A percentile compares a stretch with the other conserved stretches of the same genome.
Evolutionary conservation across 2,888 invertebrate genomes (phyloP).

Genomic region (Eudemis profundana): DNA sequence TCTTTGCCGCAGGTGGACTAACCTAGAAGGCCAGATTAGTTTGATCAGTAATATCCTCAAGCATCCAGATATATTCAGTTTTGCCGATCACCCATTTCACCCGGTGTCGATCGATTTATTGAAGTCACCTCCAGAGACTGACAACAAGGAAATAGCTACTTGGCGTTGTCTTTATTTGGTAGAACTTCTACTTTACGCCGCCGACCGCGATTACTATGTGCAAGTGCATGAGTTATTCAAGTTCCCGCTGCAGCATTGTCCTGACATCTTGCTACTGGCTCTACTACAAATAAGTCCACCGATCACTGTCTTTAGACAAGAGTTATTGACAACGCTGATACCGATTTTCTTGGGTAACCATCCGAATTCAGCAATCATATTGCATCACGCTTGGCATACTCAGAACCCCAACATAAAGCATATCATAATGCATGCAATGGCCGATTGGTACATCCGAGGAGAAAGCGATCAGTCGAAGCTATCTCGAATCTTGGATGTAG

Average conservation of each 20-base stretch:
- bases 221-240: slow-evolving; percentile 96
- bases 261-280: slow-evolving; percentile 96
- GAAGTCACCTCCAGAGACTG: slow-evolving; percentile 97
- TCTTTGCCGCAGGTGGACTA: slow-evolving; percentile 96
- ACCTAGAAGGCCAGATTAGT: slow-evolving; percentile 96
- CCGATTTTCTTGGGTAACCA: slow-evolving; percentile 98
- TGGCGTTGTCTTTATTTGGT: slow-evolving; percentile 98
- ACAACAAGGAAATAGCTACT: slow-evolving; percentile 96
- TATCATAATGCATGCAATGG: slow-evolving; percentile 98
- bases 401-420: slow-evolving; percentile 90
- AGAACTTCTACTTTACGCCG: slow-evolving; percentile 93
- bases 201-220: slow-evolving; percentile 93
- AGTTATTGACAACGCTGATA: slow-evolving; percentile 94
- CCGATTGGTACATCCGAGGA: slow-evolving; percentile 97
- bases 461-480: slow-evolving; percentile 97
- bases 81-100: slow-evolving; percentile 96
- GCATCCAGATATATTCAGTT: slow-evolving; percentile 96
- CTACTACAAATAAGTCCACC: slow-evolving; percentile 95
- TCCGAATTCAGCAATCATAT: slow-evolving; percentile 97
- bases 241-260: slow-evolving; percentile 96
- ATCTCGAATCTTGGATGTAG: slow-evolving; percentile 97
- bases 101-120: slow-evolving; percentile 94
- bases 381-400: slow-evolving; percentile 98
- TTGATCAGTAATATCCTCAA: slow-evolving; percentile 94
- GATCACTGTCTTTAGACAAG: slow-evolving; percentile 91